A percentile compares a stretch with the other conserved stretches of the same genome.
phyloP scores from a whole-genome alignment of 2,888 invertebrate species.

The Furcula furcula region DNA sequence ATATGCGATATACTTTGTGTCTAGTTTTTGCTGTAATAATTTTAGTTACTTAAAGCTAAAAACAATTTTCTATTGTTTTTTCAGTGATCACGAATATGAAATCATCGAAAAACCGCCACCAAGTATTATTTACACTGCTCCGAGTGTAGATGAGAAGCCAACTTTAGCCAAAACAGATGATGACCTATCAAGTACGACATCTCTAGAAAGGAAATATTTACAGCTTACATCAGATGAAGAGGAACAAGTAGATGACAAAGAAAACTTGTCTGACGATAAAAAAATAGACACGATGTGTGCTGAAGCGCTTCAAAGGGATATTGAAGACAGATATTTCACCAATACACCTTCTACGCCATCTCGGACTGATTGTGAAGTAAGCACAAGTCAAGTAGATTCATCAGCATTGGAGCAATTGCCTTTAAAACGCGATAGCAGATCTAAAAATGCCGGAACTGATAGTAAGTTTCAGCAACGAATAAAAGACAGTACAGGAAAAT shows the following conservation, averaged over 20 bases:
- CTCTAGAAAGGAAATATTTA: conserved; percentile 70
- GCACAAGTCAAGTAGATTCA: conserved; percentile 86
- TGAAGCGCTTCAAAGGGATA: conserved; percentile 82
- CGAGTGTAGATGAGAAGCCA: conserved; percentile 60
- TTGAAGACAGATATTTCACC: conserved; percentile 84
- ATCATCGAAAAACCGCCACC: conserved; percentile 88
- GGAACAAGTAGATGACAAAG: conserved; percentile 60
- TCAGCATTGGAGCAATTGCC: conserved; percentile 85
- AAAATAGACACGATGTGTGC: conserved; percentile 58
- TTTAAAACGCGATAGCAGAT: conserved; percentile 79
- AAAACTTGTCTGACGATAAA: conserved; percentile 44
- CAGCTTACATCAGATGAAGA: conserved; percentile 77
- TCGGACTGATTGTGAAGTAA: conserved; percentile 84
- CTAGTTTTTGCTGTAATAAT: background rate
- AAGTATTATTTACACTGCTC: conserved; percentile 62
- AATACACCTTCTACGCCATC: conserved; percentile 82
- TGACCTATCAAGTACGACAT: conserved; percentile 76
- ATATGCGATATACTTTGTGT: background rate
- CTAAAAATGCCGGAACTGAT: conserved; percentile 76
- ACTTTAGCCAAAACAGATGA: conserved; percentile 68
- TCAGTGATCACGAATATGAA: conserved; percentile 96
- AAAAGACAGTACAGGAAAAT: conserved; percentile 85
- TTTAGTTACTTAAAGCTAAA: conserved; percentile 7
- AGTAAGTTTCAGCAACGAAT: conserved; percentile 84
- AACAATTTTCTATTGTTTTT: conserved; percentile 53